Evolutionary conservation across 2,113 vertebrate species (phyloP).

Genomic region (Platanista minor): DNA sequence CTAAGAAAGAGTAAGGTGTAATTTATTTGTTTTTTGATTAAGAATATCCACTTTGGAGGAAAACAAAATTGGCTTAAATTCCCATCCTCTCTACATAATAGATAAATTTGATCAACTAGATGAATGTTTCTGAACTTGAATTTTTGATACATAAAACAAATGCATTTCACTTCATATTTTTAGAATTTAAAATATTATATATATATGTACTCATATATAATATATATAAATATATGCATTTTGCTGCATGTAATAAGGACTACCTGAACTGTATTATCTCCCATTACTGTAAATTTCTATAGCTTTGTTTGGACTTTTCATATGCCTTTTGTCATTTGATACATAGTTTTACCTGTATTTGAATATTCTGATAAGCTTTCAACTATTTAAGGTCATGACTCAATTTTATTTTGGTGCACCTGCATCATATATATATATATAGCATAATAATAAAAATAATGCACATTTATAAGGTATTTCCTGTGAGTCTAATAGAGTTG

Average conservation of each 20-base stretch:
- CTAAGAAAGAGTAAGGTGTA: not conserved
- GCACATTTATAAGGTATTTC: not conserved
- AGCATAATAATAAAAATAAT: not conserved
- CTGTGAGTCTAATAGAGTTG: not conserved
- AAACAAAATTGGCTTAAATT: not conserved
- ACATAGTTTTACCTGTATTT: not conserved
- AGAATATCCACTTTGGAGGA: not conserved
- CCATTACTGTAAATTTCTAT: not conserved
- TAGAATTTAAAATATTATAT: not conserved
- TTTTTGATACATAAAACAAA: not conserved
- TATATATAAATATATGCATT: not conserved
- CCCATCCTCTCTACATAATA: not conserved
- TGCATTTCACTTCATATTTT: not conserved
- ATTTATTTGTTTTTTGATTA: not conserved
- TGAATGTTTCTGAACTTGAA: not conserved
- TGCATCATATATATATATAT: not conserved
- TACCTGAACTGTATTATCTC: not conserved
- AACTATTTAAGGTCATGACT: not conserved
- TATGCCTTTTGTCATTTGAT: not conserved
- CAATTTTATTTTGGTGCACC: not conserved
- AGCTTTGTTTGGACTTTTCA: not conserved
- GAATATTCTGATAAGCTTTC: not conserved
- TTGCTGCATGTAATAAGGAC: not conserved
- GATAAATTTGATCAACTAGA: not conserved
- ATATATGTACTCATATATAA: not conserved